phyloP scores from a whole-genome alignment of 2,113 vertebrate species.

The Brachyistius frenatus region DNA sequence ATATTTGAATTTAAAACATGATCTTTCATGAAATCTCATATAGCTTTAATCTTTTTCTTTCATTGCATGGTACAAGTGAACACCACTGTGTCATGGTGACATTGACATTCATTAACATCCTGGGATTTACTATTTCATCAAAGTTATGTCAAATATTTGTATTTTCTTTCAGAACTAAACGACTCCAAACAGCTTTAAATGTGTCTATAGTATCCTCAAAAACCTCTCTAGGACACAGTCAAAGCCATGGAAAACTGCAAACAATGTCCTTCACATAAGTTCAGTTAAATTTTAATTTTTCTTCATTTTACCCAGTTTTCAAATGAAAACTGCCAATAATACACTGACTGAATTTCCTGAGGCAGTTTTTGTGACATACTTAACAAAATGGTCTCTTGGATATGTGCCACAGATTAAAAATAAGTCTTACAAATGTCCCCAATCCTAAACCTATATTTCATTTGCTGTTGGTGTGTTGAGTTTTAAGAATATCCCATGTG shows the following conservation, averaged over 20 bases:
- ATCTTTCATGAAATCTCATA: background rate
- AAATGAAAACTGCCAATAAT: conserved; percentile 35
- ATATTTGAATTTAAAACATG: background rate
- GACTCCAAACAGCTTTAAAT: too few relatives aligned
- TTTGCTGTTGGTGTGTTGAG: background rate
- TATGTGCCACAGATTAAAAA: conserved; percentile 57
- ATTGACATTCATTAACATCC: too few relatives aligned
- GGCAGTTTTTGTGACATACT: conserved; percentile 62
- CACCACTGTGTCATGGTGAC: too few relatives aligned
- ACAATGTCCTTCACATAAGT: background rate
- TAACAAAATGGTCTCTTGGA: conserved; percentile 43
- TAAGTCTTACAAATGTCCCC: conserved; percentile 51
- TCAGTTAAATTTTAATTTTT: background rate
- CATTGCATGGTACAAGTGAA: too few relatives aligned
- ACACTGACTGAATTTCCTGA: conserved; percentile 28
- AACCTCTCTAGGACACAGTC: too few relatives aligned
- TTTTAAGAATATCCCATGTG: background rate
- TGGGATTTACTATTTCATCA: too few relatives aligned
- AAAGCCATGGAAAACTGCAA: background rate
- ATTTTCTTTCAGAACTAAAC: too few relatives aligned
- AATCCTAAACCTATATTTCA: conserved; percentile 36
- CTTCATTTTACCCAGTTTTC: conserved; percentile 15
- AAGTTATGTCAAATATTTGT: too few relatives aligned
- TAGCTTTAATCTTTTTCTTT: background rate
- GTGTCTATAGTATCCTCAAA: too few relatives aligned